Percentiles rank a stretch among this genome's conserved stretches.
Conservation (phyloP, 2,113 vertebrate species). For the Hydrochoerus hydrochaeris region DNA sequence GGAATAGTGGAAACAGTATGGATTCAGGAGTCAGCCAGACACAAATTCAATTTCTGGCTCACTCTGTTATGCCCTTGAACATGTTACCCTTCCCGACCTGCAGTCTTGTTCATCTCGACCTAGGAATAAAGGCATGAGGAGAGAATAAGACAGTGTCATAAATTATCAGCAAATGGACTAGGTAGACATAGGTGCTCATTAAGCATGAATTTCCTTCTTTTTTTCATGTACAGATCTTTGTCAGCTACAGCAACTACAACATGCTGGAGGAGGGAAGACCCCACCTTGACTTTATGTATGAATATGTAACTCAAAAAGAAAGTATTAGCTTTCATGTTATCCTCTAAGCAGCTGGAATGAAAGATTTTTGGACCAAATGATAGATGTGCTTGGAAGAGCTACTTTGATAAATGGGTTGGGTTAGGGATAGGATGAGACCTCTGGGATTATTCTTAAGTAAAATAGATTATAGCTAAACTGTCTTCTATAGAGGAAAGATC, state of each 20-base stretch:
- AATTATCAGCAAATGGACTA: neutral
- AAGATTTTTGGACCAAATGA: slow-evolving; percentile 60
- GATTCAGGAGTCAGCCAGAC: neutral
- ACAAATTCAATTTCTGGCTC: neutral
- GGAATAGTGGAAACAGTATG: neutral
- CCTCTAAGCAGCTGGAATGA: slow-evolving; percentile 39
- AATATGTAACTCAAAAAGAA: slow-evolving; percentile 11
- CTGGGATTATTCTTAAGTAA: slow-evolving; percentile 62
- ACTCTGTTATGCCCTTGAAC: neutral
- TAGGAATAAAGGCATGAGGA: neutral
- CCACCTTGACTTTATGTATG: neutral
- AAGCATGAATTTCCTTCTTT: neutral
- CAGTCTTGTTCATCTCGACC: slow-evolving; percentile 19
- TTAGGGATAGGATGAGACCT: slow-evolving; percentile 50
- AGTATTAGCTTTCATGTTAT: slow-evolving; percentile 51
- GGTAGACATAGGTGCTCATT: neutral
- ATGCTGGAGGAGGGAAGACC: neutral
- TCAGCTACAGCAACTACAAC: neutral
- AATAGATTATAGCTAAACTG: slow-evolving; percentile 51
- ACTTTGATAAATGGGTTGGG: slow-evolving; percentile 57
- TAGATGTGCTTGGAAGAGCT: slow-evolving; percentile 46
- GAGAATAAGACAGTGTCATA: slow-evolving; percentile 3
- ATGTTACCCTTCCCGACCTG: neutral
- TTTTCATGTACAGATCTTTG: neutral
- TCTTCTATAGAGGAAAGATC: slow-evolving; percentile 19